Conservation (phyloP, 2,888 invertebrate species). For the Drosophila acutilabella region DNA sequence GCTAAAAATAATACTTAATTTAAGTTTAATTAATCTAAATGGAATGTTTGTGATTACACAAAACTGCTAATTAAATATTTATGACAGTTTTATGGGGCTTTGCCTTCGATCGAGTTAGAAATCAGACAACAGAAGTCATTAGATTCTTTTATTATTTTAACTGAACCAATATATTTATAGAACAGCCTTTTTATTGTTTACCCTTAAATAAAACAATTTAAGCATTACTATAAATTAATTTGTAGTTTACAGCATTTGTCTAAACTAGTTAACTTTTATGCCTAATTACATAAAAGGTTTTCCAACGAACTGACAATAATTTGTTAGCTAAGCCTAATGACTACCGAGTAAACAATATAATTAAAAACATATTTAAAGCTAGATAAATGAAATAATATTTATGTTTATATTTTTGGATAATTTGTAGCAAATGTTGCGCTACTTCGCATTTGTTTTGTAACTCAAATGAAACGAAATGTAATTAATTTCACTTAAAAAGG, state of each 20-base stretch:
- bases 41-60: not conserved
- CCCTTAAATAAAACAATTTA: too few species aligned
- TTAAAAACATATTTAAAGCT: constrained; percentile 11
- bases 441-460: constrained; percentile 5
- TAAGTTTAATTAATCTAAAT: constrained; percentile 1
- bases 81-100: not conserved
- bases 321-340: constrained; percentile 17
- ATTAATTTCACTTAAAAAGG: constrained; percentile 36
- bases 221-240: not conserved
- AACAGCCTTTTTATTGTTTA: too few species aligned
- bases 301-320: not conserved
- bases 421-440: constrained; percentile 46
- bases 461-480: constrained; percentile 15
- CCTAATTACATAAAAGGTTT: not conserved
- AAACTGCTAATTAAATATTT: not conserved
- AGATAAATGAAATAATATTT: constrained; percentile 13
- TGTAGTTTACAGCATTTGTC: constrained; percentile 30
- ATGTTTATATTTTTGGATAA: constrained; percentile 15
- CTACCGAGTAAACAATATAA: not conserved
- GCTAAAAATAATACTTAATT: not conserved
- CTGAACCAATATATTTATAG: too few species aligned
- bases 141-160: not conserved
- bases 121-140: not conserved
- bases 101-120: not conserved
- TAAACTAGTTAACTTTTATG: constrained; percentile 19